A percentile compares a stretch with the other conserved stretches of the same genome.
phyloP scores from a whole-genome alignment of 2,888 invertebrate species.

The Lacanobia wlatinum region DNA sequence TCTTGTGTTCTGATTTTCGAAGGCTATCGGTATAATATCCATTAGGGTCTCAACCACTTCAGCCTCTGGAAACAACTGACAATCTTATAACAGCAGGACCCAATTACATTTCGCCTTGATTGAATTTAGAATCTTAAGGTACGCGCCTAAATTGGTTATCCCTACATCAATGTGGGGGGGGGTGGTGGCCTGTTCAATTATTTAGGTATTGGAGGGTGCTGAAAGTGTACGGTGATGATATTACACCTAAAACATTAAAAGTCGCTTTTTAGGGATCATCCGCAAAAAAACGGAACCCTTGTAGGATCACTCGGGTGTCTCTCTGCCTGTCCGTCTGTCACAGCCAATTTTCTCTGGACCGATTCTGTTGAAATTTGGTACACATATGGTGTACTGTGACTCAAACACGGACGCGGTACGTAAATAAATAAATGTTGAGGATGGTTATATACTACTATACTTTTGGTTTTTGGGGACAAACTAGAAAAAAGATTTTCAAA shows the following conservation, averaged over 20 bases:
- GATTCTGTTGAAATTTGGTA: no score
- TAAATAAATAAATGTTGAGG: no score
- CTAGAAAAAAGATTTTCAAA: no score
- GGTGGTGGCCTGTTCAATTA: conserved; percentile 10
- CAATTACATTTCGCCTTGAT: conserved; percentile 39
- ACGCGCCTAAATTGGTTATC: conserved; percentile 29
- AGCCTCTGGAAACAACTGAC: conserved; percentile 24
- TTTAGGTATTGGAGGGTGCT: neutral
- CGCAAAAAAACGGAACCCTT: no score
- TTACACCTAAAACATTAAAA: neutral
- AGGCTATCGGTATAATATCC: neutral
- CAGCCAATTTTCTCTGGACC: no score
- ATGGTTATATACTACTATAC: no score
- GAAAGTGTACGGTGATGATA: neutral
- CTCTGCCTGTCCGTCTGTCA: no score
- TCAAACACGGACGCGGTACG: no score
- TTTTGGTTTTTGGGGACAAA: no score
- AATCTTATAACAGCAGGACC: conserved; percentile 27
- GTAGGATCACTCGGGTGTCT: no score
- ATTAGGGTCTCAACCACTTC: conserved; percentile 1
- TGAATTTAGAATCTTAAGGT: conserved; percentile 29
- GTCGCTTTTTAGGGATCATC: no score
- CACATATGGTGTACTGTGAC: no score
- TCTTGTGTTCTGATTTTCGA: conserved; percentile 14
- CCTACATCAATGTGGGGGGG: conserved; percentile 10